A percentile compares a stretch with the other conserved stretches of the same genome.
These are phyloP conservation scores for Sphyrna mokarran DNA, from an alignment of 2,113 vertebrate species.

Conservation along the genomic window DNA sequence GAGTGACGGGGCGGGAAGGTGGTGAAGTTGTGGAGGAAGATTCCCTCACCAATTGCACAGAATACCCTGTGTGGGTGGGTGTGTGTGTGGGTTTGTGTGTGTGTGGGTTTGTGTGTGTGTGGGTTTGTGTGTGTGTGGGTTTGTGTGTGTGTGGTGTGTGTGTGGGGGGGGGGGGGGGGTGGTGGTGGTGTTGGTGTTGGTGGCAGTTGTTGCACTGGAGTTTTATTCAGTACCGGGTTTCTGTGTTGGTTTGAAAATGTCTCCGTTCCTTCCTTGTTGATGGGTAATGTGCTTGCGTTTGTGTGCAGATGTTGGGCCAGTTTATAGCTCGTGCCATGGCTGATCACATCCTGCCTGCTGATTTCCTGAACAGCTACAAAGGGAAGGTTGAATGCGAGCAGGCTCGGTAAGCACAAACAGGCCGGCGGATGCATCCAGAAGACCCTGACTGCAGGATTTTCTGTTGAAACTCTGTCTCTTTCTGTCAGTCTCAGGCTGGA, in stretches of 20 bases:
- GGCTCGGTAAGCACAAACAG: neutral
- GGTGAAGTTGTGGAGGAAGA: neutral
- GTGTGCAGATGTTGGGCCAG: conserved; percentile 39
- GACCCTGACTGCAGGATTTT: neutral
- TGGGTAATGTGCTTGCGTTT: neutral
- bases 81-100: no score
- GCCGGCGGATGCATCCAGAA: neutral
- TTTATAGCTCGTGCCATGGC: conserved; percentile 38
- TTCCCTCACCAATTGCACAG: no score
- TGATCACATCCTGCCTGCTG: conserved; percentile 15
- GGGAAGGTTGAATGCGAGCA: conserved; percentile 37
- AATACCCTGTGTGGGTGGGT: no score
- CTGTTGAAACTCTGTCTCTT: neutral
- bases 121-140: no score
- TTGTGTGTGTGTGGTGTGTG: no score
- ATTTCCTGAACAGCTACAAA: conserved; percentile 36
- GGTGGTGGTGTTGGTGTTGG: no score
- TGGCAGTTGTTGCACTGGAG: neutral
- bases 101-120: no score
- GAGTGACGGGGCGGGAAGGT: neutral
- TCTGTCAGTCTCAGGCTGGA: neutral
- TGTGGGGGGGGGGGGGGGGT: no score
- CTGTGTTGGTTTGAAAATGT: neutral
- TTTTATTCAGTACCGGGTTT: neutral
- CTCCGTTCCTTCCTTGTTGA: neutral